phyloP scores from a whole-genome alignment of 2,888 invertebrate species.

The Copidosoma aretas region DNA sequence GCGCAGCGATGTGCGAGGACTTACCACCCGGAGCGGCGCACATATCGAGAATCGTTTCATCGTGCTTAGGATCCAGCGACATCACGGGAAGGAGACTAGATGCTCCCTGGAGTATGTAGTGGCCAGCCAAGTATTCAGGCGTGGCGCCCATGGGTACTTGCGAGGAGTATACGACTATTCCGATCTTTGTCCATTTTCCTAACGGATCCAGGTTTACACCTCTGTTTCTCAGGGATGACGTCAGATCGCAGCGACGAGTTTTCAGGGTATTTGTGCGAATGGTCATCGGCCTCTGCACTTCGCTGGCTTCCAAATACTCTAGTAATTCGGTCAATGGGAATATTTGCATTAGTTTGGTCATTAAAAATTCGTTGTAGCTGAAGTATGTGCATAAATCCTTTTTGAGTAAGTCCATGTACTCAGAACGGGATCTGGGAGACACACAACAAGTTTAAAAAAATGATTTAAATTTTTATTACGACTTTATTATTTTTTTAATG shows the following conservation, averaged over 20 bases:
- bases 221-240: slow-evolving; percentile 88
- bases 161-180: slow-evolving; percentile 93
- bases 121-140: slow-evolving; percentile 97
- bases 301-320: slow-evolving; percentile 96
- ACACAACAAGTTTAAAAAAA: slow-evolving; percentile 65
- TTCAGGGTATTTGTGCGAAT: slow-evolving; percentile 96
- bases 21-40: slow-evolving; percentile 99
- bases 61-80: slow-evolving; percentile 96
- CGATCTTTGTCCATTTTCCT: slow-evolving; percentile 98
- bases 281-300: slow-evolving; percentile 92
- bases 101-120: slow-evolving; percentile 96
- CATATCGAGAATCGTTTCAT: slow-evolving; percentile 94
- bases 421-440: slow-evolving; percentile 73
- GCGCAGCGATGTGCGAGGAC: slow-evolving; percentile 94
- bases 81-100: slow-evolving; percentile 97
- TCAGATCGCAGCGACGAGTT: slow-evolving; percentile 88
- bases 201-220: slow-evolving; percentile 98
- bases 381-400: slow-evolving; percentile 92
- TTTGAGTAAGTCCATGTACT: slow-evolving; percentile 80
- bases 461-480: slow-evolving; percentile 9
- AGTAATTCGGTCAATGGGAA: slow-evolving; percentile 86
- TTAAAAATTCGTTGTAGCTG: slow-evolving; percentile 95
- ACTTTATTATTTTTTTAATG: slow-evolving; percentile 48
- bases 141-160: slow-evolving; percentile 98
- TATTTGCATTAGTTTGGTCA: slow-evolving; percentile 89